phyloP scores from a whole-genome alignment of 2,113 vertebrate genomes.

The Leuciscus idus region DNA sequence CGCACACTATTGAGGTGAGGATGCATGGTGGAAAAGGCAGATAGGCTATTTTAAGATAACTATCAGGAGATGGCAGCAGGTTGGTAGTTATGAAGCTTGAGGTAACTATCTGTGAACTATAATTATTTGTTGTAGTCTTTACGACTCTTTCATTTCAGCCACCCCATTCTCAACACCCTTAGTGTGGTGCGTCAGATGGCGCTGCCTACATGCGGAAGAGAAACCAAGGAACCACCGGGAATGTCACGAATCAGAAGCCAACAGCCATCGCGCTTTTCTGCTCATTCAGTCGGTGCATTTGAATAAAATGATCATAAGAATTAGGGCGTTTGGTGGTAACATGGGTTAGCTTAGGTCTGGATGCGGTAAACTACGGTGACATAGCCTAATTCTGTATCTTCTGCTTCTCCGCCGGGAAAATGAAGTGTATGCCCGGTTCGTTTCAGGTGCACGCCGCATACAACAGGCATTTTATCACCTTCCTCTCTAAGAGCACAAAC shows the following conservation, averaged over 20 bases:
- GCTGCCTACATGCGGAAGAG: slow-evolving; percentile 26
- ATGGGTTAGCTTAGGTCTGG: slow-evolving; percentile 28
- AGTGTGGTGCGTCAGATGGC: slow-evolving; percentile 18
- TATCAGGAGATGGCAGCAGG: neutral
- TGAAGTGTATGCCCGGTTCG: slow-evolving; percentile 39
- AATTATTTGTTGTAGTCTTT: neutral
- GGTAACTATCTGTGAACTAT: neutral
- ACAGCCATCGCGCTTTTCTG: neutral
- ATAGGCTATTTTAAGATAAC: neutral
- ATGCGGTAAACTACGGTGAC: slow-evolving; percentile 20
- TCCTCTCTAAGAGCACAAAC: slow-evolving; percentile 25
- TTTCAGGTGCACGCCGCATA: slow-evolving; percentile 44
- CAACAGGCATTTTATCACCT: neutral
- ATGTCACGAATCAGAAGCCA: slow-evolving; percentile 32
- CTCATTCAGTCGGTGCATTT: neutral
- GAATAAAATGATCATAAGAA: neutral
- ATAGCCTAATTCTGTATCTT: slow-evolving; percentile 2
- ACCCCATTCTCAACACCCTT: neutral
- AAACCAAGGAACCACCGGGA: slow-evolving; percentile 20
- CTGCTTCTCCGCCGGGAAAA: slow-evolving; percentile 47
- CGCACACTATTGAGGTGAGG: too few species aligned
- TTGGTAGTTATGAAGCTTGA: neutral
- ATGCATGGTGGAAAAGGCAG: too few species aligned
- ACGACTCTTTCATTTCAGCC: neutral
- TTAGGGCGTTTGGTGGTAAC: neutral